Evolutionary conservation across 1,140 invertebrate genomes (phyloP), one percentile per base, ranked within the genome.

Genomic region (Chironomus tepperi): DNA sequence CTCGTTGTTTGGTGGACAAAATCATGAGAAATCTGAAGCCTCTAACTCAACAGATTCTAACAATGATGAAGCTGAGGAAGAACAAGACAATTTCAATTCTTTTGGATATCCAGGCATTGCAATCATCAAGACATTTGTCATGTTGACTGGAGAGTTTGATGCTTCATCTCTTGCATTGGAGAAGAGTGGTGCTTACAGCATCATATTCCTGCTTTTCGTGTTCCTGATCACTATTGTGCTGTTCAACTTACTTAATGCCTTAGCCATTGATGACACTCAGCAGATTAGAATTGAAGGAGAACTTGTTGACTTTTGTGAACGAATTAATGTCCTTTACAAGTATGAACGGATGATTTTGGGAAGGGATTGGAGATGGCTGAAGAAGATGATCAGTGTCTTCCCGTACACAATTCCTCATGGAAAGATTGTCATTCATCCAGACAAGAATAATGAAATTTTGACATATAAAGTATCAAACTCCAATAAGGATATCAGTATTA

Each of bases 81-180:
- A 86, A 73, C 83, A 87, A 7, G 81, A 79, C 1, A 80, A 83
- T 7, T 83, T 87, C 34, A 82, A 84, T 24, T 89, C 88, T 74
- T 92, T 93, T 75, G 81, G 82, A 1, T 84, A 88, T 81, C 88
- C 88, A 3, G 88, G 86, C 9, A 82, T 85, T 21, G 89, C 91
- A 0, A 78, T 93, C 6, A 91, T 93, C 75, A 93, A 93, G 83
- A 93, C 91, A 0, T 88, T 92, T 19, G 89, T 93, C 0, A 94
- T 94, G 92, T 84, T 93, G 21, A 93, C 91, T 0, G 92, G 92
- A 9, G 92, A 94, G 81, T 91, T 93, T 77, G 91, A 94, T 77
- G 90, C 90, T 0, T 83, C 86, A 5, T 87, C 87, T n/a, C 89
- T 94, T 16, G 88, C 91, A 42, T 93, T 93, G 77, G 82, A 87